These are phyloP conservation scores for Cheirogaleus major DNA, from an alignment of 2,797 vertebrate species.

Conservation along the genomic window DNA sequence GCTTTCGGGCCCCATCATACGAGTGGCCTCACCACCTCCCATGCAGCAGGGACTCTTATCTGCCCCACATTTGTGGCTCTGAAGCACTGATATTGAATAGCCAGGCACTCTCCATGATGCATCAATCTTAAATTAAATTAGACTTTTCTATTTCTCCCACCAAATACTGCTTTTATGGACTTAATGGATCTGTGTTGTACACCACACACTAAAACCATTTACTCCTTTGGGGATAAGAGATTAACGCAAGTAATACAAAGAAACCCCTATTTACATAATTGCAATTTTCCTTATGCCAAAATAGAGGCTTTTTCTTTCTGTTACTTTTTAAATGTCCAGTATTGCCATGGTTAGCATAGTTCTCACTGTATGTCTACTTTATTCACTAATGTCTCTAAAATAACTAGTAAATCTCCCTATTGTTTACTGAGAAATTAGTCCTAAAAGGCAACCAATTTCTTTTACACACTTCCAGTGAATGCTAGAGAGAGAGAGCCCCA, in stretches of 20 bases:
- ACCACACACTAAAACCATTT: slow-evolving; percentile 26
- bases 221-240: slow-evolving; percentile 57
- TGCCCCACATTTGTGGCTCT: background rate
- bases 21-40: background rate
- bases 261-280: slow-evolving; percentile 66
- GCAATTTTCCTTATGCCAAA: slow-evolving; percentile 53
- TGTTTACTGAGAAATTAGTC: slow-evolving; percentile 20
- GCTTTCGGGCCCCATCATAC: background rate
- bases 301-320: background rate
- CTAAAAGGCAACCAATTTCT: background rate
- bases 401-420: slow-evolving; percentile 24
- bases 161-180: slow-evolving; percentile 53
- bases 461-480: background rate
- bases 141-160: slow-evolving; percentile 47
- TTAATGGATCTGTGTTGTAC: slow-evolving; percentile 29
- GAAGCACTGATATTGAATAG: background rate
- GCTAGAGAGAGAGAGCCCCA: background rate
- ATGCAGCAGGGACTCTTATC: background rate
- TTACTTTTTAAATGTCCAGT: slow-evolving; percentile 50
- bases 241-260: slow-evolving; percentile 39
- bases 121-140: slow-evolving; percentile 56
- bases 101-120: background rate
- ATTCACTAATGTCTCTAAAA: slow-evolving; percentile 57
- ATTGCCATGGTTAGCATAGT: slow-evolving; percentile 25
- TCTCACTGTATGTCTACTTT: background rate